Evolutionary conservation across 2,113 vertebrate species (phyloP), one percentile per base, ranked within the genome.

Genomic region (Etheostoma spectabile): DNA sequence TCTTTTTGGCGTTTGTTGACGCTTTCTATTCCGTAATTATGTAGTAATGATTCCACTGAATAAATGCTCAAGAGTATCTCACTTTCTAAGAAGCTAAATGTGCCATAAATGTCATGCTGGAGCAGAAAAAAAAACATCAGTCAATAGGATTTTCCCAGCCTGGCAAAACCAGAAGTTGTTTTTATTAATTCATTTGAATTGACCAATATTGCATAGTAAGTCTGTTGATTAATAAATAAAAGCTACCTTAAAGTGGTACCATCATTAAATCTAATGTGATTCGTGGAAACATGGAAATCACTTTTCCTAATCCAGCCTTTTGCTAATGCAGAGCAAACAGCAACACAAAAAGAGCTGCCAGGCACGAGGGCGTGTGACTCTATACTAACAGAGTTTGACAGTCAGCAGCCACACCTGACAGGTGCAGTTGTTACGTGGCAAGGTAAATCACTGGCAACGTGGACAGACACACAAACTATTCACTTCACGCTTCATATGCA

Each of bases 401-500:
- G 62, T 3, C 14, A 49, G 46, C 5, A 42, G 64, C 78, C 79
- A 85, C 86, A 81, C 80, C 81, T 75, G 78, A 3, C 69, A 79
- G 74, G 57, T 61, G 67, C 27, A 35, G 53, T 18, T 65, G 6
- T 53, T 10, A 90, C 85, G 87, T 88, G 80, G 74, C 67, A 71
- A 84, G 74, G 77, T 84, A 30, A 57, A 13, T 4, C 55, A 21
- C 15, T 35, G 49, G 4, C 68, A 46, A 82, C 80, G 72, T 90
- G 74, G 76, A 91, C 72, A 22, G 15, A 7, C 38, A 42, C 38
- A 11, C 38, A 42, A 42, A 2, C 2, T 42, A 42, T 42, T 42
- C 38, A 11, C 38, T 10, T 42, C 66, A 56, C 18, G 30, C 10
- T 18, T 16, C 14, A 2, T 19, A 2, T 4, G 18, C 11, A 24